Evolutionary conservation across 2,797 vertebrate genomes (phyloP), one percentile per base, ranked within the genome.

Genomic region (Lutjanus argentimaculatus): DNA sequence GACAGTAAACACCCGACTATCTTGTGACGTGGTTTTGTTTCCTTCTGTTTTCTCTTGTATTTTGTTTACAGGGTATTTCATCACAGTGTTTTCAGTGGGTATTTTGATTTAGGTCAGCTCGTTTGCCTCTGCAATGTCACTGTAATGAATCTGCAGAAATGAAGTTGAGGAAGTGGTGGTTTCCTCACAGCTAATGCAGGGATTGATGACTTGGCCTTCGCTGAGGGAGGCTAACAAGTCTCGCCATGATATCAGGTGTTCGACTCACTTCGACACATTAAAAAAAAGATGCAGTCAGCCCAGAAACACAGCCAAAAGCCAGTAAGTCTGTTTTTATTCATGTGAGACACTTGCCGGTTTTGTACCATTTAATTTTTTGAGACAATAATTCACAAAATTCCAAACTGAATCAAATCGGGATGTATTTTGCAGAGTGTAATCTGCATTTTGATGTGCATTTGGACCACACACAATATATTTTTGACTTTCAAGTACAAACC

Each of bases 221-320:
- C 30, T 10, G 25, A 51, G 72, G 12, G 14, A 63, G 64, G 6
- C 17, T 46, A 75, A 52, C 49, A 61, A 65, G 62, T 70, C 53
- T 68, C 42, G 53, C 48, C 25, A 21, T 36, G 71, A 80, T 17
- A 53, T 70, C 36, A 36, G 79, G 48, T 82, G 62, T 65, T 75
- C 78, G 30, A 49, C 40, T 45, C 62, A 49, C 53, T 51, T 51
- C 16, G 25, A 55, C 7, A 7, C 36, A 17, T 30, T 3, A 48
- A 51, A 64, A 52, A 66, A 7, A 40, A 2, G 66, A 43, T 36
- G 30, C 30, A 36, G 30, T 36, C 5, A 6, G 30, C 30, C 5
- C 16, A 67, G 56, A 36, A 73, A 43, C 21, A 45, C 12, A n/a
- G 21, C 22, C 21, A 51, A 42, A 57, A 84, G n/a, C 7, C 11